These are phyloP conservation scores for Sebastes matsubarae DNA, from an alignment of 2,797 vertebrate genomes.

Conservation along the genomic window DNA sequence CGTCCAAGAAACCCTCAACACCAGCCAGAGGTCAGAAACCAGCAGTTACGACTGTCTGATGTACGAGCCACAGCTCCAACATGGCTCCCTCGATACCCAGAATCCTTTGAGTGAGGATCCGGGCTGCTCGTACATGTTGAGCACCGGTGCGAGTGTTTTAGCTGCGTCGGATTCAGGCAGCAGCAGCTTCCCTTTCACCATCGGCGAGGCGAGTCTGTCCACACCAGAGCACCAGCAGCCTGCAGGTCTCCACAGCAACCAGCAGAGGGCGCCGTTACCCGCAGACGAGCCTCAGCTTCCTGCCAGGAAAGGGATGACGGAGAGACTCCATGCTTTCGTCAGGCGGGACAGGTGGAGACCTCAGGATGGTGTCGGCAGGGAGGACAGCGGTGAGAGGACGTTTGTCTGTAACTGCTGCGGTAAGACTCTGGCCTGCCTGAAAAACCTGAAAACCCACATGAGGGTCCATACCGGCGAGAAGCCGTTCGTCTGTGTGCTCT, in stretches of 20 bases:
- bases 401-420: conserved; percentile 80
- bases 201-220: not conserved
- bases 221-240: conserved; percentile 17
- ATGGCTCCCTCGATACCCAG: conserved; percentile 14
- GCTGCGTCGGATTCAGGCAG: not conserved
- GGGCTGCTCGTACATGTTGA: conserved; percentile 46
- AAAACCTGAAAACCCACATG: conserved; percentile 83
- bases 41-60: conserved; percentile 36
- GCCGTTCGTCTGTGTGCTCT: conserved; percentile 79
- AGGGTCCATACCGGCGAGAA: conserved; percentile 83
- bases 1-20: conserved; percentile 2
- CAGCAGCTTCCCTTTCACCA: conserved; percentile 9
- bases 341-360: conserved; percentile 41
- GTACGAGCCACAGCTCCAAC: conserved; percentile 47
- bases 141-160: not conserved
- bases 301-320: not conserved
- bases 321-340: not conserved
- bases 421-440: conserved; percentile 79
- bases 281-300: conserved; percentile 3
- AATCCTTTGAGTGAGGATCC: conserved; percentile 33
- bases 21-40: conserved; percentile 33
- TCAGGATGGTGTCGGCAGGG: conserved; percentile 14
- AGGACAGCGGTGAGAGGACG: conserved; percentile 38
- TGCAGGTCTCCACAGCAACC: conserved; percentile 6
- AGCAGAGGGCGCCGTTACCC: conserved; percentile 25